Percentiles rank a stretch among this genome's conserved stretches.
phyloP scores from a whole-genome alignment of 2,797 vertebrate genomes.

The Choloepus didactylus region DNA sequence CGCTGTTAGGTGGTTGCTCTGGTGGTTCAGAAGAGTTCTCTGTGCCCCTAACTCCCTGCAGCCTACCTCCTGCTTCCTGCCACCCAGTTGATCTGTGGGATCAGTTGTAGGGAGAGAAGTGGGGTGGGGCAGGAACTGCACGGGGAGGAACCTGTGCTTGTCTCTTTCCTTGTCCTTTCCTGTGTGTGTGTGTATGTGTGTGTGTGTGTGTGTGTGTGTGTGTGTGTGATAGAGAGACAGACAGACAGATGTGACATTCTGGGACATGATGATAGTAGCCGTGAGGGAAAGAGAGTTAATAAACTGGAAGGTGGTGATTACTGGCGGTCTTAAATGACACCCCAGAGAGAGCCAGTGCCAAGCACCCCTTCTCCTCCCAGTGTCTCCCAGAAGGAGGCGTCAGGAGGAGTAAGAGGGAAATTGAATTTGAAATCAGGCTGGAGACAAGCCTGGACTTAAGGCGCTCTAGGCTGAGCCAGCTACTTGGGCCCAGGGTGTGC shows the following conservation, averaged over 20 bases:
- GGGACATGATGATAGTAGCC: not conserved
- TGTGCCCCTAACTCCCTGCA: not conserved
- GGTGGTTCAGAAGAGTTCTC: not conserved
- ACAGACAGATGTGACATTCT: not conserved
- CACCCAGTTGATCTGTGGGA: not conserved
- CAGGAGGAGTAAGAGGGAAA: not conserved
- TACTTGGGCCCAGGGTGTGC: not conserved
- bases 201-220: not conserved
- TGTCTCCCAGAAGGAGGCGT: constrained; percentile 3
- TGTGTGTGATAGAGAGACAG: not conserved
- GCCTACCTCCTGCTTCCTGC: not conserved
- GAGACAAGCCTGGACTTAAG: constrained; percentile 18
- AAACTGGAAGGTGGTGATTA: constrained; percentile 47
- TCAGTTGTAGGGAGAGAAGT: not conserved
- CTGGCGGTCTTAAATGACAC: constrained; percentile 49
- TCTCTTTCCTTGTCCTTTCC: not conserved
- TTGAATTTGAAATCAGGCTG: not conserved
- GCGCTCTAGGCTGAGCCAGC: not conserved
- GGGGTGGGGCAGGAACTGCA: not conserved
- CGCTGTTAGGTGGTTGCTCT: not conserved
- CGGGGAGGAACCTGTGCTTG: not conserved
- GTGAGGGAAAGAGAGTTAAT: not conserved
- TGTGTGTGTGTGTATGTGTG: not conserved
- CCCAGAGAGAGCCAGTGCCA: constrained; percentile 19
- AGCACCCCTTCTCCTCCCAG: not conserved